Base-by-base conservation (phyloP, 2,888 invertebrate genomes). In the Hemaris fuciformis region DNA sequence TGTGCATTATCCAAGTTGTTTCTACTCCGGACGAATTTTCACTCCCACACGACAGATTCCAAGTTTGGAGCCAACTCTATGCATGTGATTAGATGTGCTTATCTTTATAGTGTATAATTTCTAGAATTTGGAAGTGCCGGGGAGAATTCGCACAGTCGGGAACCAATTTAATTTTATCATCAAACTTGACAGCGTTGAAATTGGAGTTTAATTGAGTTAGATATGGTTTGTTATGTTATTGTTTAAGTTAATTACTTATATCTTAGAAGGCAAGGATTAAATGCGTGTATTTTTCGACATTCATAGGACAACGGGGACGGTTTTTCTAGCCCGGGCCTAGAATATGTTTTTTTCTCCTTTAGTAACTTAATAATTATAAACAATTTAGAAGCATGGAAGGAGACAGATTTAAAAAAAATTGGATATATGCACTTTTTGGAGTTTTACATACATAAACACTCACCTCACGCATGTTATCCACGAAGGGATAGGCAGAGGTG, bases 151-250 rank as follows among this genome's bases (percentile, higher is more conserved):
- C 18, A 10, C 18, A 53, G 27, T 53, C 27, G 53, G 10, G 53
- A 53, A 53, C 27, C 53, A 31, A 42, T 59, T 59, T 42, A 59
- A 59, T 43, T 43, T 59, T 57, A 41, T 23, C 34, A n/a, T 41
- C 41, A n/a, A 41, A 57, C 20, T 57, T 57, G 23, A 41, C 43
- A 41, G 27, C 42, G 42, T 10, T 18, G 31, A 53, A 27, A 53
- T 18, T 53, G 27, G 18, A 18, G 31, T 25, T 48, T n/a, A 15
- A n/a, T 53, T 53, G 31, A 18, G 53, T 53, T 53, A 27, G 27
- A 18, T 53, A n/a, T 3, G 0, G n/a, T 22, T 46, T 46, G 5
- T 48, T 15, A 15, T 48, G 15, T 27, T 3, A 7, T 10, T 18
- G 18, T 43, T 18, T 20, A 20, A 10, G 43, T 20, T 18, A 10